Conservation (phyloP, 2,797 vertebrate species). For the Halcyon leucocephala region DNA sequence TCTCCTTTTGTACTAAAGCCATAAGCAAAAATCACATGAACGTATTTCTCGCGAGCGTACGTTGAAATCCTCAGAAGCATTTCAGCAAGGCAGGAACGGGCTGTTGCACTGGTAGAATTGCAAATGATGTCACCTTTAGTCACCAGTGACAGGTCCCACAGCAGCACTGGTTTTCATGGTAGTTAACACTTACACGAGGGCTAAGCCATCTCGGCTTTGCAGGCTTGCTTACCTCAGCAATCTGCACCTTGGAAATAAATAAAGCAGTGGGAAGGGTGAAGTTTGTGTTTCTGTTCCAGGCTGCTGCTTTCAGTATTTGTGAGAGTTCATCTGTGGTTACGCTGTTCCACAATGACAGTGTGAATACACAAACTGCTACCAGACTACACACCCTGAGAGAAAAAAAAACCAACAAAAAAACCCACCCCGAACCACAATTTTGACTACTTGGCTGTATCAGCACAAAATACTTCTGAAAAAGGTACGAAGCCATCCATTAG, state of each 20-base stretch:
- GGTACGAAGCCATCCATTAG: neutral
- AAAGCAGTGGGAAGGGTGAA: neutral
- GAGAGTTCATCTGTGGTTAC: neutral
- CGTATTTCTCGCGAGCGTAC: neutral
- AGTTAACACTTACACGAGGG: fast-evolving
- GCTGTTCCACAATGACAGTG: neutral
- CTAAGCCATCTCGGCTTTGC: neutral
- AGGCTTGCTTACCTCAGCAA: neutral
- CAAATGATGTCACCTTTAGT: neutral
- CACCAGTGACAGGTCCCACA: neutral
- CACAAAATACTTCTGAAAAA: neutral
- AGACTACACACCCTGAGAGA: neutral
- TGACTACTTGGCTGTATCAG: neutral
- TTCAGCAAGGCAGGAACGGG: neutral
- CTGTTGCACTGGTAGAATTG: neutral
- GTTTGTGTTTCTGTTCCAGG: neutral
- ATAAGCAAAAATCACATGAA: neutral
- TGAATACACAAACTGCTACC: neutral
- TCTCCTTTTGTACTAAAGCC: neutral
- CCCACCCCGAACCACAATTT: neutral
- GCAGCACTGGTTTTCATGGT: neutral
- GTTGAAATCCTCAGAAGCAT: neutral
- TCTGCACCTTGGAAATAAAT: neutral
- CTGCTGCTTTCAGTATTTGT: neutral
- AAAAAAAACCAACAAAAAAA: neutral